phyloP scores from a whole-genome alignment of 2,888 invertebrate genomes.

The Chymomyza caudatula region DNA sequence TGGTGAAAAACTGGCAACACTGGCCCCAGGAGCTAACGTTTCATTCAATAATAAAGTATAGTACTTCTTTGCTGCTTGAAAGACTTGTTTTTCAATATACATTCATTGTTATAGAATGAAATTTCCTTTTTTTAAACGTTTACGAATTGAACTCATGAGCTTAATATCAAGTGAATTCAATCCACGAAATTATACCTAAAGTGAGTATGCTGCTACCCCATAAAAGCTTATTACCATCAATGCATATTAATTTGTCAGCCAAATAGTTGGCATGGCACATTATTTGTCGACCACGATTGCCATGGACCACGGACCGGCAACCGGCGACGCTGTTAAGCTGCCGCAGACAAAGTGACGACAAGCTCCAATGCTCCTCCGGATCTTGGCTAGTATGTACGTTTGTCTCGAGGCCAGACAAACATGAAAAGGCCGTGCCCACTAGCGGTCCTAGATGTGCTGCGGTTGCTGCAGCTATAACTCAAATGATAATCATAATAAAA shows the following conservation, averaged over 20 bases:
- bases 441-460: constrained; percentile 27
- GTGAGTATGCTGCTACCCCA: constrained; percentile 1
- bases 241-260: constrained; percentile 59
- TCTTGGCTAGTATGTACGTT: not conserved
- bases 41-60: too few relatives aligned
- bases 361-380: constrained; percentile 7
- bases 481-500: constrained; percentile 69
- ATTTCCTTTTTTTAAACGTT: too few relatives aligned
- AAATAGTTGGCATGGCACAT: constrained; percentile 46
- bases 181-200: too few relatives aligned
- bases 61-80: too few relatives aligned
- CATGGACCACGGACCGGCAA: constrained; percentile 5
- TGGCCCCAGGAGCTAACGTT: too few relatives aligned
- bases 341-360: constrained; percentile 67
- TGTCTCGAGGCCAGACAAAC: constrained; percentile 47
- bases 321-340: constrained; percentile 22
- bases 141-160: too few relatives aligned
- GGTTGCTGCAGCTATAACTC: constrained; percentile 63
- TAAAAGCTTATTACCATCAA: constrained; percentile 13
- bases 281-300: constrained; percentile 36
- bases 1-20: too few relatives aligned
- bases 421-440: constrained; percentile 30
- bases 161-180: too few relatives aligned
- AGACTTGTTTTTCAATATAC: too few relatives aligned
- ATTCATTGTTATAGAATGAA: too few relatives aligned